phyloP scores from a whole-genome alignment of 1,140 invertebrate genomes.

The Wasmannia auropunctata region DNA sequence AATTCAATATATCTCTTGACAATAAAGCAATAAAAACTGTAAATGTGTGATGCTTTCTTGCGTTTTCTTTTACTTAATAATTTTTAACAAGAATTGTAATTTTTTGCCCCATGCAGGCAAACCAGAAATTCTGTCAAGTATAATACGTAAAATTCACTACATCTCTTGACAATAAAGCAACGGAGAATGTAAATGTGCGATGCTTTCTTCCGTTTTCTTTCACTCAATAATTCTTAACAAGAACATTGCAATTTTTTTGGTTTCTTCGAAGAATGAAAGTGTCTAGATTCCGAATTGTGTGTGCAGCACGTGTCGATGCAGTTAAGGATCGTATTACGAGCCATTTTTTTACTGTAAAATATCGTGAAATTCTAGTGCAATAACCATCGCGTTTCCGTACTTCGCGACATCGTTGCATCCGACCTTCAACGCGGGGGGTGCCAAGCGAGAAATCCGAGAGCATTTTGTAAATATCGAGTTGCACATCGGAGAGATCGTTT shows the following conservation, averaged over 20 bases:
- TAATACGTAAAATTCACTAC: too few relatives aligned
- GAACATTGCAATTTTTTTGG: background rate
- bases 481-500: conserved; percentile 57
- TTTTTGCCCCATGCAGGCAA: too few relatives aligned
- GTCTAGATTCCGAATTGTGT: background rate
- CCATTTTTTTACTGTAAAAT: background rate
- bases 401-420: background rate
- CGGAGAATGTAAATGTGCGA: too few relatives aligned
- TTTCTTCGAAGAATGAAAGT: background rate
- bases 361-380: background rate
- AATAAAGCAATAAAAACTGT: background rate
- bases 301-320: too few relatives aligned
- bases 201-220: background rate
- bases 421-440: conserved; percentile 61
- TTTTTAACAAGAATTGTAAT: background rate
- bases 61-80: background rate
- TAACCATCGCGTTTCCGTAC: background rate
- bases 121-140: too few relatives aligned
- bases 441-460: conserved; percentile 65
- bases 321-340: background rate
- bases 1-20: background rate
- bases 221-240: background rate
- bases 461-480: conserved; percentile 67
- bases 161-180: too few relatives aligned
- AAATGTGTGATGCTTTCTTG: background rate